These are phyloP conservation scores for Tillus elongatus DNA, from an alignment of 2,888 invertebrate species.

Conservation along the genomic window DNA sequence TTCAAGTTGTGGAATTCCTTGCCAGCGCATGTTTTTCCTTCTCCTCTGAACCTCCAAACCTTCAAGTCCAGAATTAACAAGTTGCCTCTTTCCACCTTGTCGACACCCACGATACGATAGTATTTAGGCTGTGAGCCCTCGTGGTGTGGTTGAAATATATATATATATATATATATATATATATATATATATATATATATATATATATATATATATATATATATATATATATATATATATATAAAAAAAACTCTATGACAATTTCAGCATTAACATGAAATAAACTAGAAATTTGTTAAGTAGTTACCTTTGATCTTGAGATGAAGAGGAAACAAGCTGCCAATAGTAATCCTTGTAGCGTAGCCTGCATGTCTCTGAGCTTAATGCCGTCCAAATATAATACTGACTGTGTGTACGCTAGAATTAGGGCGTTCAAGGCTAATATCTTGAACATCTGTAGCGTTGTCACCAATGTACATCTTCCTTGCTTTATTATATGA, in stretches of 20 bases:
- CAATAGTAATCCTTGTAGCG: constrained; percentile 88
- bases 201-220: constrained; percentile 1
- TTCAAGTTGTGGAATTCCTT: too few relatives aligned
- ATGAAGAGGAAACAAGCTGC: constrained; percentile 98
- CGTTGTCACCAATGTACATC: constrained; percentile 97
- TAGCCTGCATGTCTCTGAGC: constrained; percentile 95
- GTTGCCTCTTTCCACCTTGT: too few relatives aligned
- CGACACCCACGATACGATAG: too few relatives aligned
- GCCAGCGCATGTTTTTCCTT: too few relatives aligned
- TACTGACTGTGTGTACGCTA: constrained; percentile 98
- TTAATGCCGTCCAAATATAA: constrained; percentile 96
- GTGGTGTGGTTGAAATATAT: too few relatives aligned
- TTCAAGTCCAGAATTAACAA: too few relatives aligned
- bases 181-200: too few relatives aligned
- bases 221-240: neutral
- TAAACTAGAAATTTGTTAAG: constrained; percentile 9
- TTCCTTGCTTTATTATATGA: constrained; percentile 98
- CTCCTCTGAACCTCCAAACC: too few relatives aligned
- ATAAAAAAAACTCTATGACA: too few relatives aligned
- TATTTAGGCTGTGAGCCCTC: too few relatives aligned
- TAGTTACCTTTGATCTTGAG: constrained; percentile 83
- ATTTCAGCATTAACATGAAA: neutral
- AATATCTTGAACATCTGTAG: constrained; percentile 99
- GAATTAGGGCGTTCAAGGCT: constrained; percentile 91
- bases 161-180: too few relatives aligned